phyloP scores from a whole-genome alignment of 2,113 vertebrate genomes.

The Hippopotamus amphibius region DNA sequence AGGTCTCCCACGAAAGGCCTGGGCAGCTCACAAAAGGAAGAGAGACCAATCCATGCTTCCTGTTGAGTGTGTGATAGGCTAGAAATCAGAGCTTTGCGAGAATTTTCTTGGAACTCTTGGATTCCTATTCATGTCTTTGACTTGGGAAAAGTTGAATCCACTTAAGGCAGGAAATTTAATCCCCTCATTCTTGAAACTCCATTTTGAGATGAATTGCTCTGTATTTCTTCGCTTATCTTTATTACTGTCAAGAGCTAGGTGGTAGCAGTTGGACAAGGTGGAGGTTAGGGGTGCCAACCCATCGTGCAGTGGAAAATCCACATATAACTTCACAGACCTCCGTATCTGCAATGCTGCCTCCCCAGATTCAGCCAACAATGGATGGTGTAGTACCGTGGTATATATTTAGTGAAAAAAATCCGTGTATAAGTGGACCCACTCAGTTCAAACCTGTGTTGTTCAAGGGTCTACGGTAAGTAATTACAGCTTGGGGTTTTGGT shows the following conservation, averaged over 20 bases:
- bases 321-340: background rate
- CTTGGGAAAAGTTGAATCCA: conserved; percentile 3
- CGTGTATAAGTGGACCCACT: no score
- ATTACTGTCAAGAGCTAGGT: background rate
- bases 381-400: background rate
- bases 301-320: background rate
- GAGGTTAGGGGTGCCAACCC: background rate
- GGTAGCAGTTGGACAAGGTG: background rate
- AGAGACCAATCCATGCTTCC: background rate
- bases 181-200: background rate
- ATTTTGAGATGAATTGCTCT: background rate
- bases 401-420: background rate
- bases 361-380: background rate
- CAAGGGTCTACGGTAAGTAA: background rate
- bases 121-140: background rate
- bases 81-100: background rate
- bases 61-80: background rate
- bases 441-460: background rate
- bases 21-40: background rate
- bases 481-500: background rate
- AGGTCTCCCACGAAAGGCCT: background rate
- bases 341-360: background rate
- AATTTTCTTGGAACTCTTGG: background rate
- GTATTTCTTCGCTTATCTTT: background rate
- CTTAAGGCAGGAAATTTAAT: background rate